Evolutionary conservation across 2,888 invertebrate genomes (phyloP).

Genomic region (Helicoverpa assulta): DNA sequence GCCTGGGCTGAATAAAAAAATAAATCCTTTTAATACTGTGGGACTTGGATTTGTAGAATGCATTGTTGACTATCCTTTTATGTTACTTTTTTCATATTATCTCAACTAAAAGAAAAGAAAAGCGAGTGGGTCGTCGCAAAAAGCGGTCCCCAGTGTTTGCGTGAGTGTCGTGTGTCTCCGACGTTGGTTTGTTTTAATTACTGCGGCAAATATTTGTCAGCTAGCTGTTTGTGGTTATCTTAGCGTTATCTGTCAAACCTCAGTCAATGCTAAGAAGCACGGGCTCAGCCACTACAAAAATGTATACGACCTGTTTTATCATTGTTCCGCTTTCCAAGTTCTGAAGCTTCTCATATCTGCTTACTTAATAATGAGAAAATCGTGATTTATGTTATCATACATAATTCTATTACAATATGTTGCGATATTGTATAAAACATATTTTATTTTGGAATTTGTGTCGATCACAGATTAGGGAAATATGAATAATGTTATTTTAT

Average conservation of each 20-base stretch:
- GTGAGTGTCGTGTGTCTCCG: conserved; percentile 73
- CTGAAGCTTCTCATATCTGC: neutral
- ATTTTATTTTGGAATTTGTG: conserved; percentile 43
- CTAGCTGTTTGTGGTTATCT: conserved; percentile 86
- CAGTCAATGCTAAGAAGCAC: conserved; percentile 88
- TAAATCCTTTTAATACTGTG: conserved; percentile 24
- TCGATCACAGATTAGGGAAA: conserved; percentile 43
- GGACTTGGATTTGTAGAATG: conserved; percentile 34
- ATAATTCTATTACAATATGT: conserved; percentile 19
- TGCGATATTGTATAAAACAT: conserved; percentile 33
- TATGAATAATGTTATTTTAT: conserved; percentile 48
- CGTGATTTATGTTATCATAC: neutral
- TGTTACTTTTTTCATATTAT: conserved; percentile 52
- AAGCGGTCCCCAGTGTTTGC: conserved; percentile 75
- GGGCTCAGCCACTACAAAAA: conserved; percentile 74
- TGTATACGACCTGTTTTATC: conserved; percentile 55
- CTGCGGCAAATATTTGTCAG: conserved; percentile 86
- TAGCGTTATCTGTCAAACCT: conserved; percentile 88
- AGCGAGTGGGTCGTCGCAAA: conserved; percentile 72
- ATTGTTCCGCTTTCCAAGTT: conserved; percentile 49
- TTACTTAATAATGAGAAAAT: conserved; percentile 7
- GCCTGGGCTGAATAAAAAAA: conserved; percentile 12
- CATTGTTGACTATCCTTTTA: conserved; percentile 49
- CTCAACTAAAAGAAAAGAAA: conserved; percentile 63
- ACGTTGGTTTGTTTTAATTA: conserved; percentile 84